Evolutionary conservation across 2,113 vertebrate species (phyloP).

Genomic region (Eptesicus fuscus): DNA sequence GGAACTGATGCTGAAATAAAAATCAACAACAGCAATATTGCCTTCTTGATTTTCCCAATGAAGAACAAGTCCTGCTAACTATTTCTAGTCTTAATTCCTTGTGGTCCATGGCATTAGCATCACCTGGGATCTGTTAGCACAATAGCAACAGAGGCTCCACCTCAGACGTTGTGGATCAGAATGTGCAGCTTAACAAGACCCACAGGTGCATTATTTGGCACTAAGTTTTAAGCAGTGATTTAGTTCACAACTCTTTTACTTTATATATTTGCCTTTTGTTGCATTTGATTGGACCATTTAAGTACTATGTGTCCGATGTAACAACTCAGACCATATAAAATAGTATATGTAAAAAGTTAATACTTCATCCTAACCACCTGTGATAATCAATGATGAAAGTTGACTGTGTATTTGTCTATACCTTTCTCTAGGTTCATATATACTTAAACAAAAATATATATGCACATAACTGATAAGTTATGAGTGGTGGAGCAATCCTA

Average conservation of each 20-base stretch:
- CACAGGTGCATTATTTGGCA: neutral
- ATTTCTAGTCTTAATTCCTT: neutral
- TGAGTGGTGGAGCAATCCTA: neutral
- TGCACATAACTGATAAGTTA: neutral
- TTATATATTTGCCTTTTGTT: neutral
- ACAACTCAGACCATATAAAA: neutral
- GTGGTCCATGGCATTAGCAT: too few relatives aligned
- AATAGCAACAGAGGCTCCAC: neutral
- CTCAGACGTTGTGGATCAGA: neutral
- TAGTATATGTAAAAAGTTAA: neutral
- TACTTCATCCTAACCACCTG: neutral
- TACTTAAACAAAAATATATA: neutral
- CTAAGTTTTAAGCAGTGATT: neutral
- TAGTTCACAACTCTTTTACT: neutral
- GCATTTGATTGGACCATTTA: neutral
- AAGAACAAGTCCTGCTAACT: neutral
- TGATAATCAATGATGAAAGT: neutral
- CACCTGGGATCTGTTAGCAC: neutral
- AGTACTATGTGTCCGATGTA: neutral
- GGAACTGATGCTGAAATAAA: neutral
- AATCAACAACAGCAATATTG: neutral
- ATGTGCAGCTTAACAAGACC: neutral
- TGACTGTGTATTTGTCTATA: neutral
- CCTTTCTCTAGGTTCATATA: neutral
- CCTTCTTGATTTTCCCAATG: neutral